Evolutionary conservation across 1,140 invertebrate species (phyloP).

Genomic region (Acyrthosiphon pisum): DNA sequence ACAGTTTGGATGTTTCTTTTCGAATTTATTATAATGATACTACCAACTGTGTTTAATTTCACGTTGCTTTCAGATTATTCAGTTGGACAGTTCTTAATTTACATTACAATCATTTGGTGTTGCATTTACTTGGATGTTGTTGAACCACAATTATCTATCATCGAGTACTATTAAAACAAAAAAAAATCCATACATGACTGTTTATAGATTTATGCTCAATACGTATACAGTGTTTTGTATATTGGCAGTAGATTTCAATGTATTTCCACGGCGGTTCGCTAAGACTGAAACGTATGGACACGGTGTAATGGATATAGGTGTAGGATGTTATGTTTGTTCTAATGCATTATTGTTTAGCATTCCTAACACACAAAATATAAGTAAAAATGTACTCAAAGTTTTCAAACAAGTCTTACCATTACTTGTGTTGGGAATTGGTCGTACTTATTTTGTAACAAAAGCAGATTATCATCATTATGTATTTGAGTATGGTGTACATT

Average conservation of each 20-base stretch:
- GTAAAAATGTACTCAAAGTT: slow-evolving; percentile 34
- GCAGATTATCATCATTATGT: slow-evolving; percentile 85
- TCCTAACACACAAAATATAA: slow-evolving; percentile 60
- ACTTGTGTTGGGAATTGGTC: slow-evolving; percentile 74
- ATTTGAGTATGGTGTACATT: slow-evolving; percentile 92
- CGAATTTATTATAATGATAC: slow-evolving; percentile 9
- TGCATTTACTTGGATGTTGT: not conserved
- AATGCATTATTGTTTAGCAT: slow-evolving; percentile 81
- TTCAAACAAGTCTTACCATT: slow-evolving; percentile 65
- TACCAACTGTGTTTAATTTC: slow-evolving; percentile 27
- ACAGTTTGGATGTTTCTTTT: slow-evolving; percentile 30
- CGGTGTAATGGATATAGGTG: slow-evolving; percentile 93
- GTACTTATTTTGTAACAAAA: slow-evolving; percentile 71
- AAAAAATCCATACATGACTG: slow-evolving; percentile 70
- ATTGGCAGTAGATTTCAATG: slow-evolving; percentile 88
- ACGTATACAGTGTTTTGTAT: slow-evolving; percentile 83
- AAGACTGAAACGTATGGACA: slow-evolving; percentile 89
- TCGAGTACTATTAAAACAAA: slow-evolving; percentile 59
- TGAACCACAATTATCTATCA: slow-evolving; percentile 57
- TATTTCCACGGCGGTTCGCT: slow-evolving; percentile 83
- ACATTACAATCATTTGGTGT: not conserved
- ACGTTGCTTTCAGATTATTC: slow-evolving; percentile 26
- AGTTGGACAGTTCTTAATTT: not conserved
- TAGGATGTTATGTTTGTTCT: slow-evolving; percentile 86
- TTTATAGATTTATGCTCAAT: slow-evolving; percentile 74